Evolutionary conservation across 2,113 vertebrate species (phyloP).

Genomic region (human (Homo sapiens)): GRCh38 chr13:84692501-84693000

Average conservation of each 20-base stretch:
- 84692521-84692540: neutral
- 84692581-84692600: neutral
- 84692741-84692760: conserved; percentile 53
- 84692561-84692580: neutral
- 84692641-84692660: neutral
- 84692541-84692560: neutral
- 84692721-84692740: conserved; percentile 45
- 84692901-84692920: neutral
- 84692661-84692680: neutral
- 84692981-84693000: too few species aligned
- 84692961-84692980: too few species aligned
- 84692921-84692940: too few species aligned
- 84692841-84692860: neutral
- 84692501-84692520: neutral
- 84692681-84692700: conserved; percentile 37
- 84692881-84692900: neutral
- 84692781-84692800: neutral
- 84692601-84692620: neutral
- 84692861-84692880: neutral
- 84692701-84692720: conserved; percentile 36
- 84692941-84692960: too few species aligned
- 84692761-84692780: conserved; percentile 18
- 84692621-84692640: neutral
- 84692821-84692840: conserved; percentile 27
- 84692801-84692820: neutral